A percentile compares a stretch with the other conserved stretches of the same genome.
Evolutionary conservation across 2,888 invertebrate species (phyloP).

Genomic region (Pachliopta kotzebuea): DNA sequence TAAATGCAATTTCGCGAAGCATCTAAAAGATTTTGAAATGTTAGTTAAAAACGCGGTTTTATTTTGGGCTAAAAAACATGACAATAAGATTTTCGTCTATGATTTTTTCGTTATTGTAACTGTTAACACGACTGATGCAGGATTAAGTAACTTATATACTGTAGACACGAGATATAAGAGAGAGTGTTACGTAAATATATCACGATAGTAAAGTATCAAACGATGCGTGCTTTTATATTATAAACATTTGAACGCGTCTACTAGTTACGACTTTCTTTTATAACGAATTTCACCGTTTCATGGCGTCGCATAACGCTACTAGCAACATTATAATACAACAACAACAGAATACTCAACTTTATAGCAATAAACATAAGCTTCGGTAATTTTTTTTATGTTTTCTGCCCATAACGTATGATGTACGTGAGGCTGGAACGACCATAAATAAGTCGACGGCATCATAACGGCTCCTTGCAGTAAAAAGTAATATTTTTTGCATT

Average conservation of each 20-base stretch:
- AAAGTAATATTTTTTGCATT: neutral
- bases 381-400: neutral
- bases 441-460: slow-evolving; percentile 24
- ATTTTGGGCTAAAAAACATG: too few relatives aligned
- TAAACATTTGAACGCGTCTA: slow-evolving; percentile 12
- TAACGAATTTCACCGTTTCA: slow-evolving; percentile 22
- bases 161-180: slow-evolving; percentile 11
- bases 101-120: too few relatives aligned
- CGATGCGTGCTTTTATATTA: slow-evolving; percentile 18
- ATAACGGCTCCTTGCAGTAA: slow-evolving; percentile 13
- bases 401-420: slow-evolving; percentile 6
- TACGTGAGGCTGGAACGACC: slow-evolving; percentile 2
- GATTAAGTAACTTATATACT: too few relatives aligned
- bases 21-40: too few relatives aligned
- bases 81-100: too few relatives aligned
- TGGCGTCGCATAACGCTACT: slow-evolving; percentile 2
- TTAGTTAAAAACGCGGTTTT: too few relatives aligned
- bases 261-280: slow-evolving; percentile 25
- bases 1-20: too few relatives aligned
- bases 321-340: too few relatives aligned
- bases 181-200: slow-evolving; percentile 21
- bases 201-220: slow-evolving; percentile 7
- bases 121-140: too few relatives aligned
- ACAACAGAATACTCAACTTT: slow-evolving; percentile 1
- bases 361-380: neutral